A percentile compares a stretch with the other conserved stretches of the same genome.
Evolutionary conservation across 2,797 vertebrate species (phyloP).

Genomic region (Poeciliopsis presidionis): DNA sequence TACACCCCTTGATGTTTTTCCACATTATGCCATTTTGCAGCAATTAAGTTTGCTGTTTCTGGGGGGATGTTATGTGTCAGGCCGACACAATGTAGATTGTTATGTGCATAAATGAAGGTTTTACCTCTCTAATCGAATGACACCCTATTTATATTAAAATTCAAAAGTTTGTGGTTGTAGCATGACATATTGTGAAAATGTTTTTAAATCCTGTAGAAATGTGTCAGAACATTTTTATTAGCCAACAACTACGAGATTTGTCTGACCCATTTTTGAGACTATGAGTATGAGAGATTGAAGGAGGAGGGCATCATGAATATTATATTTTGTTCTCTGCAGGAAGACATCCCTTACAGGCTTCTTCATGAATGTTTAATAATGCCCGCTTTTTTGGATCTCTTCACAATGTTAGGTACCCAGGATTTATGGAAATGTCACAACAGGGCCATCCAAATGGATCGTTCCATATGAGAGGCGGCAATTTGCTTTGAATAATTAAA

Average conservation of each 20-base stretch:
- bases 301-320: slow-evolving; percentile 67
- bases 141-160: neutral
- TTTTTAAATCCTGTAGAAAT: neutral
- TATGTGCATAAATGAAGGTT: neutral
- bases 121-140: neutral
- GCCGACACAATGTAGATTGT: neutral
- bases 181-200: neutral
- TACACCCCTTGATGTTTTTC: neutral
- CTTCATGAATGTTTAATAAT: slow-evolving; percentile 63
- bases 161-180: neutral
- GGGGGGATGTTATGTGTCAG: neutral
- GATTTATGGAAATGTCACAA: slow-evolving; percentile 24
- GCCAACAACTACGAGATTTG: slow-evolving; percentile 27
- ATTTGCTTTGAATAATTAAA: neutral
- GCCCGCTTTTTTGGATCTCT: slow-evolving; percentile 33
- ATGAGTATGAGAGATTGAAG: slow-evolving; percentile 40
- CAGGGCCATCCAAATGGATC: slow-evolving; percentile 2
- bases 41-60: neutral
- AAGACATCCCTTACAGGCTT: slow-evolving; percentile 51
- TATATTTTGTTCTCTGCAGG: slow-evolving; percentile 57
- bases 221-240: slow-evolving; percentile 13
- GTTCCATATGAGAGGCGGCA: neutral
- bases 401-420: slow-evolving; percentile 23
- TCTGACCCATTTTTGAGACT: slow-evolving; percentile 63
- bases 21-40: neutral